Evolutionary conservation across 2,797 vertebrate species (phyloP).

Genomic region (Lemur catta): DNA sequence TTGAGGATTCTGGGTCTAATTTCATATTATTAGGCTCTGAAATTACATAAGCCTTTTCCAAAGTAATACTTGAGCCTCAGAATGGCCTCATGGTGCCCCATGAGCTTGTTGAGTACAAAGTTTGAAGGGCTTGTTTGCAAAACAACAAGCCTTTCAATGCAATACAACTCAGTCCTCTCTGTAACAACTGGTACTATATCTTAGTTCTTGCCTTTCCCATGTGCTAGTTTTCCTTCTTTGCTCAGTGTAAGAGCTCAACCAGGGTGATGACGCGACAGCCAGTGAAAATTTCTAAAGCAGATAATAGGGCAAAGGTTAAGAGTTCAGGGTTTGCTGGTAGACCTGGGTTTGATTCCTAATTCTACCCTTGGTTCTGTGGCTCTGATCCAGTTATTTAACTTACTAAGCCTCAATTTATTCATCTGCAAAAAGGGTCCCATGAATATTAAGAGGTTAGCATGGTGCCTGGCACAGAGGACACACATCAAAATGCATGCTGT

Average conservation of each 20-base stretch:
- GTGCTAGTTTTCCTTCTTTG: not conserved
- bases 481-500: not conserved
- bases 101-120: not conserved
- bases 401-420: not conserved
- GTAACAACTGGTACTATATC: not conserved
- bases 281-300: not conserved
- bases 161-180: not conserved
- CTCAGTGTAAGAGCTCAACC: not conserved
- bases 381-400: not conserved
- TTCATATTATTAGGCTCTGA: constrained; percentile 71
- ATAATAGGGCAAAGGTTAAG: not conserved
- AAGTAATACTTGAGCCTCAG: constrained; percentile 16
- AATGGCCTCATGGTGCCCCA: not conserved
- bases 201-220: not conserved
- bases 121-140: constrained; percentile 29
- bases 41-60: constrained; percentile 62
- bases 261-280: not conserved
- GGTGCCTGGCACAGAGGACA: not conserved
- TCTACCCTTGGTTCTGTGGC: not conserved
- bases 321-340: not conserved
- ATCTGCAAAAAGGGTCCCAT: not conserved
- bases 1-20: constrained; percentile 64
- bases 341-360: not conserved
- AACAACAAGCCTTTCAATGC: not conserved
- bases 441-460: not conserved